A percentile compares a stretch with the other conserved stretches of the same genome.
phyloP scores from a whole-genome alignment of 2,113 vertebrate species.

The Planiliza haematocheilus region DNA sequence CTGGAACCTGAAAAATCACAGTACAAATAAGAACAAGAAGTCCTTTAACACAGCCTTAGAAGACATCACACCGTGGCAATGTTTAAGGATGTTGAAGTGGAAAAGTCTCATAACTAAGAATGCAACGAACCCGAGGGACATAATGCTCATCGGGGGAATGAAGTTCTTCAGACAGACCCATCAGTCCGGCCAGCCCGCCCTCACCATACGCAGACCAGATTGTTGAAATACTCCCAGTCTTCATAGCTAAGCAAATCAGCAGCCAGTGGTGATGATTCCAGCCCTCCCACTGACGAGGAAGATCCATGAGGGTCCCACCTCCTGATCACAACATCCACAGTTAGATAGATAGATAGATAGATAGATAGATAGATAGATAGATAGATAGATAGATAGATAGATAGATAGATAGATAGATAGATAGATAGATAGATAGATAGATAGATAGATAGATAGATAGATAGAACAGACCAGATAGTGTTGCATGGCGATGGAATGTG shows the following conservation, averaged over 20 bases:
- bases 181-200: slow-evolving; percentile 76
- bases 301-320: slow-evolving; percentile 75
- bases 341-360: background rate
- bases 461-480: slow-evolving; percentile 68
- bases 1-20: slow-evolving; percentile 57
- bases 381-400: background rate
- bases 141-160: slow-evolving; percentile 65
- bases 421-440: background rate
- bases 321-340: slow-evolving; percentile 53
- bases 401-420: background rate
- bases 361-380: background rate
- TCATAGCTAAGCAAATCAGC: slow-evolving; percentile 87
- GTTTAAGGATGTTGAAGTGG: too few species aligned
- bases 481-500: slow-evolving; percentile 72
- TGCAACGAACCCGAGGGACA: slow-evolving; percentile 62
- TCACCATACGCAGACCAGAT: slow-evolving; percentile 84
- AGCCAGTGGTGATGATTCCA: slow-evolving; percentile 87
- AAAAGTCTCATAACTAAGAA: background rate
- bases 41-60: background rate
- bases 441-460: background rate
- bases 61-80: background rate
- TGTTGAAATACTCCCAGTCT: slow-evolving; percentile 83
- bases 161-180: slow-evolving; percentile 77
- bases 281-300: slow-evolving; percentile 75
- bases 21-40: background rate